phyloP scores from a whole-genome alignment of 2,797 vertebrate genomes.

The Eulemur coronatus region DNA sequence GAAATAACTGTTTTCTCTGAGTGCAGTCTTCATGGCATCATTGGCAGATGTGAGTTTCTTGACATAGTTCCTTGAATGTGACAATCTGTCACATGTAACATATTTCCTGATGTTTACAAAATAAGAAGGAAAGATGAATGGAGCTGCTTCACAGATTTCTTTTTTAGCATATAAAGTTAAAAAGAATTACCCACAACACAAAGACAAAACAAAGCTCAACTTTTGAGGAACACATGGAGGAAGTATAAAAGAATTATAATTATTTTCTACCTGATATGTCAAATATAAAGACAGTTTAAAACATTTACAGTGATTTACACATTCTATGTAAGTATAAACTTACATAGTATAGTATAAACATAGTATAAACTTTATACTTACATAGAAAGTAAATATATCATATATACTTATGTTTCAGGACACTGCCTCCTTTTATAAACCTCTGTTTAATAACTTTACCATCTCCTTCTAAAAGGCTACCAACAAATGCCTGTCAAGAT shows the following conservation, averaged over 20 bases:
- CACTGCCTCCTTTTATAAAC: background rate
- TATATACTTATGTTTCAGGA: background rate
- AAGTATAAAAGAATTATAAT: conserved; percentile 29
- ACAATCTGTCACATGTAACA: conserved; percentile 5
- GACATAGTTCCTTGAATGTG: background rate
- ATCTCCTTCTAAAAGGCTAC: background rate
- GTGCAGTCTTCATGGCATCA: background rate
- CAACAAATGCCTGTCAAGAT: background rate
- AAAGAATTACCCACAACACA: conserved; percentile 17
- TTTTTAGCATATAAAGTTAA: conserved; percentile 12
- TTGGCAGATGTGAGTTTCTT: conserved; percentile 33
- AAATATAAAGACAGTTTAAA: background rate
- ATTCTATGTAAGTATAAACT: background rate
- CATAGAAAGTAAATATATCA: background rate
- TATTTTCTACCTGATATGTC: background rate
- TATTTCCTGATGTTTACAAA: conserved; percentile 23
- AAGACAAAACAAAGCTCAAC: conserved; percentile 16
- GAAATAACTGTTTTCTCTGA: background rate
- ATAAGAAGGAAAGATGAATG: conserved; percentile 16
- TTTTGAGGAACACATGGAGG: background rate
- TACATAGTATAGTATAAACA: too few species aligned
- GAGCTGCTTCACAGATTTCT: conserved; percentile 10
- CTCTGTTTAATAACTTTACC: background rate
- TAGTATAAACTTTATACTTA: background rate
- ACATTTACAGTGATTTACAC: background rate